Conservation (phyloP, 2,113 vertebrate genomes). For the Pelvicachromis taeniatus region DNA sequence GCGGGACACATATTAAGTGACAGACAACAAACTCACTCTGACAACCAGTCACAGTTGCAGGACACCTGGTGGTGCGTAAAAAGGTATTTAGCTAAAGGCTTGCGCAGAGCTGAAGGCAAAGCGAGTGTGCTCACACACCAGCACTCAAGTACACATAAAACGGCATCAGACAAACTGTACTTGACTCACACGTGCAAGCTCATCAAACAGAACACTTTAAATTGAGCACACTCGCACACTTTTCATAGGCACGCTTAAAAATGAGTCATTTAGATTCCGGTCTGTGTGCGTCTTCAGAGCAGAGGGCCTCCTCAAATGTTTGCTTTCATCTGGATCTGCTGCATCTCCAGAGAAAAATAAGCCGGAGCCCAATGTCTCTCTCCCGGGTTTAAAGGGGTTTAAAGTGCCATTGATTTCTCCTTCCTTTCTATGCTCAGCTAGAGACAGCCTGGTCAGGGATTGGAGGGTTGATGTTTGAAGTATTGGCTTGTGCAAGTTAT, state of each 20-base stretch:
- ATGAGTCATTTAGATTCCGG: slow-evolving; percentile 48
- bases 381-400: slow-evolving; percentile 35
- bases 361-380: slow-evolving; percentile 14
- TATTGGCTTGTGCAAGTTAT: slow-evolving; percentile 1
- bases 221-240: slow-evolving; percentile 1
- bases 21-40: slow-evolving; percentile 45
- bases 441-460: slow-evolving; percentile 22
- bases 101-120: neutral
- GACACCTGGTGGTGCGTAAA: slow-evolving; percentile 16
- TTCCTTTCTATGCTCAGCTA: slow-evolving; percentile 9
- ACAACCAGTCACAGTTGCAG: slow-evolving; percentile 28
- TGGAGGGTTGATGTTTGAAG: slow-evolving; percentile 43
- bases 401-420: slow-evolving; percentile 59
- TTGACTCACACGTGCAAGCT: slow-evolving; percentile 42
- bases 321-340: slow-evolving; percentile 56
- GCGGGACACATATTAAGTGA: slow-evolving; percentile 24
- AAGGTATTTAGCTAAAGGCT: slow-evolving; percentile 35
- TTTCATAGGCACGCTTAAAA: slow-evolving; percentile 8
- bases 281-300: slow-evolving; percentile 29
- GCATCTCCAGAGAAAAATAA: slow-evolving; percentile 43
- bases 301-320: slow-evolving; percentile 27
- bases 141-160: slow-evolving; percentile 24
- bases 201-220: slow-evolving; percentile 47
- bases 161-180: slow-evolving; percentile 43
- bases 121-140: neutral